These are phyloP conservation scores for Apodemus sylvaticus DNA, from an alignment of 2,113 vertebrate genomes.

Conservation along the genomic window DNA sequence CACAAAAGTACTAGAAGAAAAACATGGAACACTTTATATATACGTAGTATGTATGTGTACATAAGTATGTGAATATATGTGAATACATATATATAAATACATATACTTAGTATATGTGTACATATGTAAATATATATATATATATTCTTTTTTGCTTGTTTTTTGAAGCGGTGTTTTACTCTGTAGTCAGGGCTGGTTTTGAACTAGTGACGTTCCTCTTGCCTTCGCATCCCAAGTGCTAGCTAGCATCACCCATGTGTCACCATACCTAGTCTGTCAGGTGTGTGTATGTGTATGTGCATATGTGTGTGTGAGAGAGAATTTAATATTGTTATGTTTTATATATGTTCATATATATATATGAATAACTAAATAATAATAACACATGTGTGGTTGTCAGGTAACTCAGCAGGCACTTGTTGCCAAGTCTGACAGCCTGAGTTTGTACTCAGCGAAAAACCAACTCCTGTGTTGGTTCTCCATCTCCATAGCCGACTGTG, in stretches of 20 bases:
- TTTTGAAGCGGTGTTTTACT: neutral
- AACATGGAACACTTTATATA: neutral
- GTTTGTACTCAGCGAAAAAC: neutral
- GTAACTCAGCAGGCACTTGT: neutral
- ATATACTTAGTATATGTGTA: neutral
- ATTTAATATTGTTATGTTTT: no score
- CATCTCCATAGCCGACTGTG: neutral
- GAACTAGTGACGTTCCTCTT: neutral
- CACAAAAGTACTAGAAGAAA: constrained; percentile 26
- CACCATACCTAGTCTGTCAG: neutral
- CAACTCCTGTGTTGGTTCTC: neutral
- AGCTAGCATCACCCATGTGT: neutral
- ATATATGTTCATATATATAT: neutral
- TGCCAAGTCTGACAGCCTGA: neutral
- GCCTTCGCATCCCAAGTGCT: neutral
- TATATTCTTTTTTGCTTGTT: neutral
- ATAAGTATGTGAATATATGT: neutral
- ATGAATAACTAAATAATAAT: neutral
- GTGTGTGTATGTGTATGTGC: neutral
- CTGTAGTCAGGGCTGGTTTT: neutral
- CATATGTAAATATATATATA: neutral
- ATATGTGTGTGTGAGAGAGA: no score
- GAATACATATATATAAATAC: neutral
- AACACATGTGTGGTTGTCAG: neutral
- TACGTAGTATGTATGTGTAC: no score